Evolutionary conservation across 2,888 invertebrate genomes (phyloP).

Genomic region (Biston stratarius): DNA sequence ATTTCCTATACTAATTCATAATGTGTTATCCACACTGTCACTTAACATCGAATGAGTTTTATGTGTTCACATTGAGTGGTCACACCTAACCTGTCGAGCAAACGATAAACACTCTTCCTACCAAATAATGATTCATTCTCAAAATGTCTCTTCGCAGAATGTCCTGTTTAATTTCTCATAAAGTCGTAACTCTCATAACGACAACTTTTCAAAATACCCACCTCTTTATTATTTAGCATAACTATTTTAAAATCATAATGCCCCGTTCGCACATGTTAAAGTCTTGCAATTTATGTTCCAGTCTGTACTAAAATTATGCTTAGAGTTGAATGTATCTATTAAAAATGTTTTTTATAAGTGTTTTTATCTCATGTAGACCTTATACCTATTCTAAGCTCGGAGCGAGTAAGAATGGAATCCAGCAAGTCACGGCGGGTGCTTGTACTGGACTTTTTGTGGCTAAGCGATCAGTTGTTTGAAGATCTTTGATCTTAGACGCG

Average conservation of each 20-base stretch:
- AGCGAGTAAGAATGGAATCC: constrained; percentile 7
- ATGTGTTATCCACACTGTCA: too few relatives aligned
- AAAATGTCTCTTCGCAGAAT: too few relatives aligned
- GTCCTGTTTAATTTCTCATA: too few relatives aligned
- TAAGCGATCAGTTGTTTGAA: constrained; percentile 17
- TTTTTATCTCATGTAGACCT: constrained; percentile 11
- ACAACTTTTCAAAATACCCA: too few relatives aligned
- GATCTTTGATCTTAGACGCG: constrained; percentile 17
- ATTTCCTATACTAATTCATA: background rate
- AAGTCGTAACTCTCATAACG: too few relatives aligned
- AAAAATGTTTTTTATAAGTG: constrained; percentile 5
- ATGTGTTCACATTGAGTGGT: too few relatives aligned
- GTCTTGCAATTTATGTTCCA: background rate
- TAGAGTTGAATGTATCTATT: constrained; percentile 3
- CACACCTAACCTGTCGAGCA: too few relatives aligned
- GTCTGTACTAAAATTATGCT: background rate
- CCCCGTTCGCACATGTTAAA: background rate
- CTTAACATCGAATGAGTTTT: too few relatives aligned
- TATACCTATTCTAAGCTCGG: constrained; percentile 9
- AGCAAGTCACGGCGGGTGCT: constrained; percentile 16
- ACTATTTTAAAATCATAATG: background rate
- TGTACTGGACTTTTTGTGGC: constrained; percentile 16
- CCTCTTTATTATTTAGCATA: too few relatives aligned
- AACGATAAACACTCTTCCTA: too few relatives aligned
- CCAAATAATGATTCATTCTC: too few relatives aligned